A percentile compares a stretch with the other conserved stretches of the same genome.
Conservation (phyloP, 2,113 vertebrate genomes). For the Cyanoramphus novaezelandiae region DNA sequence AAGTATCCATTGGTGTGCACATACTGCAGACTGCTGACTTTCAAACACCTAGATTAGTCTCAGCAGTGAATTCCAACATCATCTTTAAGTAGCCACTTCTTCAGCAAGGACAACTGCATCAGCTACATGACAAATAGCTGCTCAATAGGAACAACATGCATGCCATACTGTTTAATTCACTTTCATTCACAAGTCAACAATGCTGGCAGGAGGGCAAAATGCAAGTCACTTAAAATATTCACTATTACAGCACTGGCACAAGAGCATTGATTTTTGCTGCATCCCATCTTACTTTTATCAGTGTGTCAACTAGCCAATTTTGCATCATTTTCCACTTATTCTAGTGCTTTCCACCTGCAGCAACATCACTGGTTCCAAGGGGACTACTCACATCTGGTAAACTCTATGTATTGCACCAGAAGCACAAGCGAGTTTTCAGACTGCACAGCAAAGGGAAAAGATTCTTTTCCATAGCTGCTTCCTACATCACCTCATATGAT, state of each 20-base stretch:
- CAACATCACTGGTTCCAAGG: not conserved
- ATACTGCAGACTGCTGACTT: not conserved
- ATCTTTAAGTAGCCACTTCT: not conserved
- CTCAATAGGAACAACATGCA: not conserved
- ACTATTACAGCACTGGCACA: not conserved
- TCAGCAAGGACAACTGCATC: not conserved
- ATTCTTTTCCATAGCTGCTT: not conserved
- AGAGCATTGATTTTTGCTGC: not conserved
- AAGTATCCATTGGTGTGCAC: not conserved
- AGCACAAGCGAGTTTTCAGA: not conserved
- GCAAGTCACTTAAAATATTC: not conserved
- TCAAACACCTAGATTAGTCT: not conserved
- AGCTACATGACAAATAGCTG: not conserved
- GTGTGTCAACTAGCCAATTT: not conserved
- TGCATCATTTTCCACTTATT: not conserved
- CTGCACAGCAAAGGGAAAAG: not conserved
- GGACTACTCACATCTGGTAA: not conserved
- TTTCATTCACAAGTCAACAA: not conserved
- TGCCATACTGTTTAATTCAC: not conserved
- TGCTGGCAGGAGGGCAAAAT: not conserved
- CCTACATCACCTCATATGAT: not conserved
- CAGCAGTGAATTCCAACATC: not conserved
- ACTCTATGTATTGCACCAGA: fast-evolving
- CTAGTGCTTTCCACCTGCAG: not conserved
- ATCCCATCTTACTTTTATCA: not conserved